Base-by-base conservation (phyloP, 1,140 invertebrate species). In the Oscheius sp. region DNA sequence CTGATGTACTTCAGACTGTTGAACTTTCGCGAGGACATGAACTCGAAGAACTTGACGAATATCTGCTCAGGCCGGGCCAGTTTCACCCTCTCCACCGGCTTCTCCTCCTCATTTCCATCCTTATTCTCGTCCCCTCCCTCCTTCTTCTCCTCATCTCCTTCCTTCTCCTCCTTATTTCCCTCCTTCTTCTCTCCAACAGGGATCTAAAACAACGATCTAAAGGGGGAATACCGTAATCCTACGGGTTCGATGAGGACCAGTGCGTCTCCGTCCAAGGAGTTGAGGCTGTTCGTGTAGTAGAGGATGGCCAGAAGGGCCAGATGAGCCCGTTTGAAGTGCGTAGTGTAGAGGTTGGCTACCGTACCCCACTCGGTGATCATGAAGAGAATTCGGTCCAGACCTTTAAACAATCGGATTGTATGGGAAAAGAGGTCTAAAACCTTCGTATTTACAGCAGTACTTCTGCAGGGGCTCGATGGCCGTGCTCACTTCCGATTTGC, bases 351-450 rank as follows among this genome's bases (percentile, higher is more conserved):
- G 13, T 23, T 13, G 29, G 15, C 13, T 0, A 13, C 15, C 20
- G 13, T 31, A 15, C 20, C 55, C 55, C 55, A 59, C 10, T 59
- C 55, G 13, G 29, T 20, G 55, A 59, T 15, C 0, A 59, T 1
- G 55, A 59, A 59, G 20, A 59, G 55, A 15, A 59, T 13, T 23
- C 23, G 13, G 55, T 59, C 55, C 55, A 59, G 55, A 10, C 55
- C 55, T 59, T 13, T 23, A 59, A 59, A 15, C 23, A 23, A 23
- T 23, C 0, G 42, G 23, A 0, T 45, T 45, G n/a, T n/a, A n/a
- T n/a, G n/a, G n/a, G n/a, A n/a, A n/a, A n/a, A n/a, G n/a, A n/a
- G n/a, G n/a, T 45, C 15, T 23, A 45, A 15, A 45, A 18, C 23
- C 23, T 18, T 0, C 23, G 15, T 45, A 45, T 45, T 23, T 45